A percentile compares a stretch with the other conserved stretches of the same genome.
Evolutionary conservation across 2,113 vertebrate species (phyloP).

Genomic region (Condylura cristata): DNA sequence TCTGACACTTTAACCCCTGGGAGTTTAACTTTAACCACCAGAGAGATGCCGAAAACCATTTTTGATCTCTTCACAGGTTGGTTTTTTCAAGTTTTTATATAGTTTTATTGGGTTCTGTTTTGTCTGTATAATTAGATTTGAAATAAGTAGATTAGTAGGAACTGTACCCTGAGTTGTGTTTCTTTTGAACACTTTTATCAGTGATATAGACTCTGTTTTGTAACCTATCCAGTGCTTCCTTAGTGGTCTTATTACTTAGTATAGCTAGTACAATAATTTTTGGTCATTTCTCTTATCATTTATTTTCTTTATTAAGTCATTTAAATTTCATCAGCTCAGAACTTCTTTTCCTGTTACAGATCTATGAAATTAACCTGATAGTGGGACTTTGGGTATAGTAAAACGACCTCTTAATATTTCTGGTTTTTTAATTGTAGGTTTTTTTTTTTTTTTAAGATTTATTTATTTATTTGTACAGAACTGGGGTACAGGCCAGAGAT

Average conservation of each 20-base stretch:
- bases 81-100: not conserved
- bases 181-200: not conserved
- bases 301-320: conserved; percentile 3
- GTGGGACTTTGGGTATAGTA: not conserved
- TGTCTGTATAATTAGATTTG: not conserved
- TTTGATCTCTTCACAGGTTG: not conserved
- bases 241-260: not conserved
- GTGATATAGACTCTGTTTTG: not conserved
- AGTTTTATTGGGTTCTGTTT: not conserved
- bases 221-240: not conserved
- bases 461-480: no score
- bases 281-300: not conserved
- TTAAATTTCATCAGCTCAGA: not conserved
- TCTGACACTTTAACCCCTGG: no score
- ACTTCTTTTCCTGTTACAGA: not conserved
- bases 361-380: not conserved
- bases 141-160: not conserved
- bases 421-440: not conserved
- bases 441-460: not conserved
- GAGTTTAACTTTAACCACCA: no score
- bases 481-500: no score
- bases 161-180: not conserved
- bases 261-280: not conserved
- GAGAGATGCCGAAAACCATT: not conserved
- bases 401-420: not conserved